phyloP scores from a whole-genome alignment of 2,113 vertebrate genomes.

The Stigmatopora argus region DNA sequence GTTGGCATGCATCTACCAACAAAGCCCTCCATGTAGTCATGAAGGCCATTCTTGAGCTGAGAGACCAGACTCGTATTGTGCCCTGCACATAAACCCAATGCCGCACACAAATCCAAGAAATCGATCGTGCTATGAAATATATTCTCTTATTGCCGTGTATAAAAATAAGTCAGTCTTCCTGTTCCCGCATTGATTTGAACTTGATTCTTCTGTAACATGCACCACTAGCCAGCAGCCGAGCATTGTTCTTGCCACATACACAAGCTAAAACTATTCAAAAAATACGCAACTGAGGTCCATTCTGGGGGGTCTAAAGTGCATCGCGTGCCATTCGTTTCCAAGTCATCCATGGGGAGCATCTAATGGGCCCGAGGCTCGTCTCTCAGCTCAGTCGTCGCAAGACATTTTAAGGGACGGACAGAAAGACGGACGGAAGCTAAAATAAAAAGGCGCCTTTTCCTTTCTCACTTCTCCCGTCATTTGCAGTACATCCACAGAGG shows the following conservation, averaged over 20 bases:
- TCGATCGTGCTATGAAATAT: conserved; percentile 3
- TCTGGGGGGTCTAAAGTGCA: conserved; percentile 60
- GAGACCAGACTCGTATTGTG: conserved; percentile 37
- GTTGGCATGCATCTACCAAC: background rate
- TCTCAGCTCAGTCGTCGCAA: conserved; percentile 36
- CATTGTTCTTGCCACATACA: conserved; percentile 8
- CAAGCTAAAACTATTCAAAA: conserved; percentile 7
- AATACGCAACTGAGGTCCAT: conserved; percentile 36
- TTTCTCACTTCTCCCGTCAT: conserved; percentile 15
- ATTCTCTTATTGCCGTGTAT: conserved; percentile 4
- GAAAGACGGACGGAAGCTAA: background rate
- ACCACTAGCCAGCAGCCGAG: conserved; percentile 21
- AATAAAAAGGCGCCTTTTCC: background rate
- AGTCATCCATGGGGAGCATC: conserved; percentile 16
- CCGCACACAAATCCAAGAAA: conserved; percentile 22
- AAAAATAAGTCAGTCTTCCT: conserved; percentile 47
- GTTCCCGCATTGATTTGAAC: conserved; percentile 23
- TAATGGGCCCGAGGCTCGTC: conserved; percentile 28
- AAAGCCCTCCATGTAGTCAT: background rate
- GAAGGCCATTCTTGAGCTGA: conserved; percentile 21
- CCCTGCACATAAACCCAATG: conserved; percentile 17
- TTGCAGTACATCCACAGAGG: conserved; percentile 17
- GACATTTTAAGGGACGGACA: background rate
- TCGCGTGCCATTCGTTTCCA: conserved; percentile 50
- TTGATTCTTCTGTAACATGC: conserved; percentile 44